Evolutionary conservation across 1,140 invertebrate species (phyloP).

Genomic region (Bilobella aurantiaca): DNA sequence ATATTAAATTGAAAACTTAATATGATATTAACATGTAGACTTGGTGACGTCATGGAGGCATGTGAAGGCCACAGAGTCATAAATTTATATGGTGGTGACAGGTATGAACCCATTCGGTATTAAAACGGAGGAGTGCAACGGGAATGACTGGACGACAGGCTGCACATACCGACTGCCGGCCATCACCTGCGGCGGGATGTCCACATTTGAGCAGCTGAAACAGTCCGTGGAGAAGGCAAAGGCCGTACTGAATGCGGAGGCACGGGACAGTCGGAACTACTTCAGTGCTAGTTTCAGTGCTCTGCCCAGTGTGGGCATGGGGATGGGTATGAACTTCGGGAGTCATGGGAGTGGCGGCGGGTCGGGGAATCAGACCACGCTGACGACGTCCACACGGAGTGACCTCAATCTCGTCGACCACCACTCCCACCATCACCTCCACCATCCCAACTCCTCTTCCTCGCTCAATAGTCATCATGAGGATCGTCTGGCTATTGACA

Average conservation of each 20-base stretch:
- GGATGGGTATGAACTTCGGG: not conserved
- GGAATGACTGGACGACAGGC: conserved; percentile 46
- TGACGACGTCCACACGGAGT: too few species aligned
- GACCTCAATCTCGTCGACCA: not conserved
- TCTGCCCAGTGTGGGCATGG: conserved; percentile 12
- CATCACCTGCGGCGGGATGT: conserved; percentile 40
- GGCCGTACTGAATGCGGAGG: conserved; percentile 50
- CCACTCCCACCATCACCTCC: conserved; percentile 15
- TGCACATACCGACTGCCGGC: conserved; percentile 51
- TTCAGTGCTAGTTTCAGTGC: conserved; percentile 34
- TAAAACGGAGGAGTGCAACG: conserved; percentile 46
- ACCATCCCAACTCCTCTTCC: too few species aligned
- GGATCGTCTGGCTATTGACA: too few species aligned
- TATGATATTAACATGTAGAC: too few species aligned
- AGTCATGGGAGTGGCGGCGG: too few species aligned
- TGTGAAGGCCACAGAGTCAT: too few species aligned
- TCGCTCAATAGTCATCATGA: too few species aligned
- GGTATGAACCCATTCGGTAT: conserved; percentile 38
- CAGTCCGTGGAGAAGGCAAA: conserved; percentile 80
- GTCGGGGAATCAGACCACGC: too few species aligned
- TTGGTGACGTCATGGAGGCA: too few species aligned
- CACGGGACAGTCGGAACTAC: conserved; percentile 28
- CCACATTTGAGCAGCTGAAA: conserved; percentile 74
- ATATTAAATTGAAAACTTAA: too few species aligned
- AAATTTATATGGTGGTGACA: too few species aligned